These are phyloP conservation scores for Rhynchopsitta pachyrhyncha DNA, from an alignment of 2,113 vertebrate genomes.

Conservation along the genomic window DNA sequence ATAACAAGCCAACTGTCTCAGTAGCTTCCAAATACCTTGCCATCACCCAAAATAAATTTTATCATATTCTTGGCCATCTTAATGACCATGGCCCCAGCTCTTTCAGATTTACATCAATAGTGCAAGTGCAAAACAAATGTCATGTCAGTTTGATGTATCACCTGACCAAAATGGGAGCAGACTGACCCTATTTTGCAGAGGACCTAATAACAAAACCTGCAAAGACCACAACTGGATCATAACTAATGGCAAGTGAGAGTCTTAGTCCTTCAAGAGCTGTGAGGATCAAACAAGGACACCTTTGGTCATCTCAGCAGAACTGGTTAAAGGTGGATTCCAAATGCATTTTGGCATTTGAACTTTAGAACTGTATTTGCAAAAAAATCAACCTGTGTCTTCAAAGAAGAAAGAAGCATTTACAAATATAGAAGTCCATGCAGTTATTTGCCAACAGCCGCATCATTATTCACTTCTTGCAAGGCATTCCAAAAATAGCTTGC, in stretches of 20 bases:
- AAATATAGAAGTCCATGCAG: neutral
- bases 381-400: neutral
- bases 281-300: neutral
- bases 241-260: neutral
- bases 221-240: neutral
- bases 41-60: conserved; percentile 14
- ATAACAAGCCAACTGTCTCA: conserved; percentile 30
- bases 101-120: conserved; percentile 15
- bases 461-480: neutral
- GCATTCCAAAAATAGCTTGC: neutral
- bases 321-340: neutral
- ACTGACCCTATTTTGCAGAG: neutral
- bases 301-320: neutral
- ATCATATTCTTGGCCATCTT: neutral
- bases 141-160: neutral
- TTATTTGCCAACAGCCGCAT: neutral
- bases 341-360: neutral
- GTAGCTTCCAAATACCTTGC: conserved; percentile 12
- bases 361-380: neutral
- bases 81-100: neutral
- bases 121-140: neutral
- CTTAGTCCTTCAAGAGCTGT: neutral
- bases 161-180: neutral
- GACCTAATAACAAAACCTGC: neutral
- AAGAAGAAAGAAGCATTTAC: neutral